phyloP scores from a whole-genome alignment of 2,888 invertebrate genomes.

The Trichopoda pennipes region DNA sequence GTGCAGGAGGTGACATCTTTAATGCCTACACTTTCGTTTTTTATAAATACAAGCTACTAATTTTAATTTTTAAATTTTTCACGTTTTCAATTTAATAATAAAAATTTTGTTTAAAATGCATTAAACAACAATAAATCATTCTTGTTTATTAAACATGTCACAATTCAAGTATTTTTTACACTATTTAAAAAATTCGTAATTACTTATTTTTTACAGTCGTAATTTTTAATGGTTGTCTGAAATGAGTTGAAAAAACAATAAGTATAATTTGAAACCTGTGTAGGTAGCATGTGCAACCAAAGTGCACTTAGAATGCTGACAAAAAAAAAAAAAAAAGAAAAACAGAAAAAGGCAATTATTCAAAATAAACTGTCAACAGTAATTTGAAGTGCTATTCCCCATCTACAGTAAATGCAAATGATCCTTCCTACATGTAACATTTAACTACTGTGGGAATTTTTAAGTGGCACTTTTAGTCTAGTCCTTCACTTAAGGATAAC shows the following conservation, averaged over 20 bases:
- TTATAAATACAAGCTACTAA: not conserved
- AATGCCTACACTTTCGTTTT: conserved; percentile 3
- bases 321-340: conserved; percentile 6
- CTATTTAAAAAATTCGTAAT: conserved; percentile 44
- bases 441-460: conserved; percentile 65
- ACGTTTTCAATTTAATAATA: not conserved
- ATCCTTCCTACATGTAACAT: conserved; percentile 6
- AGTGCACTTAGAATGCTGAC: conserved; percentile 48
- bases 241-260: not conserved
- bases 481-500: conserved; percentile 38
- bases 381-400: conserved; percentile 75
- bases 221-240: conserved; percentile 31
- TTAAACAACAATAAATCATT: too few relatives aligned
- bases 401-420: conserved; percentile 46
- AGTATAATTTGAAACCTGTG: conserved; percentile 45
- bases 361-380: conserved; percentile 78
- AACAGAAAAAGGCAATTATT: conserved; percentile 74
- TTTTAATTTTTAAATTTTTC: not conserved
- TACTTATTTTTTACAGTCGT: conserved; percentile 15
- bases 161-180: not conserved
- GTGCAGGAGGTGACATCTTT: conserved; percentile 65
- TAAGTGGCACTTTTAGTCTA: conserved; percentile 52
- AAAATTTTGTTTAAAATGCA: too few relatives aligned
- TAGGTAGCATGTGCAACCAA: conserved; percentile 22
- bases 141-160: not conserved